Conservation (phyloP, 2,113 vertebrate species). For the Sclerurus mexicanus region DNA sequence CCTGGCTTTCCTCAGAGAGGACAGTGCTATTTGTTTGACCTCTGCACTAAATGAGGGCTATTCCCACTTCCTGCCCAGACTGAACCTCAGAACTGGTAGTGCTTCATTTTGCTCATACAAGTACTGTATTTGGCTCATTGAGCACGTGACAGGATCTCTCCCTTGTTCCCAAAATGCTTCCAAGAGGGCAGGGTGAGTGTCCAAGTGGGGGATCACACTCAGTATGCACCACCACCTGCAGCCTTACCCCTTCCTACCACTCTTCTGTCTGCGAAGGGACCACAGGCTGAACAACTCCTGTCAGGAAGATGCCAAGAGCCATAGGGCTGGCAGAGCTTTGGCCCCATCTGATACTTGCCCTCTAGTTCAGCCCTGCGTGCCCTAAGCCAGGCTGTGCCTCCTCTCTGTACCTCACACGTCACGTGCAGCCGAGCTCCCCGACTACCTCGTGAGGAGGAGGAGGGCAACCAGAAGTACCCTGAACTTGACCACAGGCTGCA, state of each 20-base stretch:
- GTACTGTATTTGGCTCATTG: constrained; percentile 50
- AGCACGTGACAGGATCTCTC: neutral
- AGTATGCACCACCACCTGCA: neutral
- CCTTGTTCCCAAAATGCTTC: constrained; percentile 12
- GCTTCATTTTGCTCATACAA: constrained; percentile 8
- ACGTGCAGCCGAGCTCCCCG: neutral
- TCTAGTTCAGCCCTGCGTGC: rapidly evolving
- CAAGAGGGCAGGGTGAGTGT: neutral
- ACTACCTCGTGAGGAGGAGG: constrained; percentile 12
- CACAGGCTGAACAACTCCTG: neutral
- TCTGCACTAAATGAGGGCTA: neutral
- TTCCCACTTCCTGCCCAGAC: neutral
- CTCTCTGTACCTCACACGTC: neutral
- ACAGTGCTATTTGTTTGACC: neutral
- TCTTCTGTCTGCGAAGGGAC: neutral
- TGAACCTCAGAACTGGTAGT: neutral
- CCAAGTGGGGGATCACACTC: neutral
- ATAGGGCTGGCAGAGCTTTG: neutral
- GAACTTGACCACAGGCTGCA: rapidly evolving
- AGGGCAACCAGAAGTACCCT: neutral
- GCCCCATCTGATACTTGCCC: rapidly evolving
- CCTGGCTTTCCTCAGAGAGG: neutral
- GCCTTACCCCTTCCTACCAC: neutral
- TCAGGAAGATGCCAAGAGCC: neutral
- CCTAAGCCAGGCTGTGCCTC: neutral